A percentile compares a stretch with the other conserved stretches of the same genome.
phyloP scores from a whole-genome alignment of 2,888 invertebrate genomes.

The Stegophylla sp. region DNA sequence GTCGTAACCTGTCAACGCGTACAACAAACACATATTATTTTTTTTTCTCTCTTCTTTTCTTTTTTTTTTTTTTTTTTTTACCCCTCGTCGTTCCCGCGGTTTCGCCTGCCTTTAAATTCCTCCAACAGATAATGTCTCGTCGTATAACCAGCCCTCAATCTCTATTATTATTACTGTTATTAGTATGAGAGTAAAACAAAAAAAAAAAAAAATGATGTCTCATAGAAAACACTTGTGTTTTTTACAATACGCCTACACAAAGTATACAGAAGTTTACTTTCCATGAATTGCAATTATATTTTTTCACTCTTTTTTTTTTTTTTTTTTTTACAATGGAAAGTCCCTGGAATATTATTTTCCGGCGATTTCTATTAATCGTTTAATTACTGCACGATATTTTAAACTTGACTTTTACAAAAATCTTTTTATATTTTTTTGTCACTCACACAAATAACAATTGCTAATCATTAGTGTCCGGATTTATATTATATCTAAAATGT shows the following conservation, averaged over 20 bases:
- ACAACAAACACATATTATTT: slow-evolving; percentile 10
- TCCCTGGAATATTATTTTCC: too few species aligned
- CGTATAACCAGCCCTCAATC: not conserved
- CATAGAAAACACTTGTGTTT: not conserved
- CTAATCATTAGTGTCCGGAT: too few species aligned
- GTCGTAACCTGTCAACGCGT: slow-evolving; percentile 45
- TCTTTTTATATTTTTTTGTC: too few species aligned
- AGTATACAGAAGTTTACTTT: not conserved
- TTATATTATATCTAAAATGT: too few species aligned
- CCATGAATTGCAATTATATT: not conserved
- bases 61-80: not conserved
- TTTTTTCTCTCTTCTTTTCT: not conserved
- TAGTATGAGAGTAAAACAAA: not conserved
- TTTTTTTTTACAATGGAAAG: too few species aligned
- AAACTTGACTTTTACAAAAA: too few species aligned
- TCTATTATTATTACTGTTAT: not conserved
- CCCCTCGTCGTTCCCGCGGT: not conserved
- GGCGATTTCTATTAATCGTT: too few species aligned
- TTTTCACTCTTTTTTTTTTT: not conserved
- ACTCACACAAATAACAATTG: too few species aligned
- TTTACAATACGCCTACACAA: not conserved
- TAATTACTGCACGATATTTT: too few species aligned
- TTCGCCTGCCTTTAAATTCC: not conserved
- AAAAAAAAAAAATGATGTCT: not conserved
- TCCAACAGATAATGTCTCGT: slow-evolving; percentile 1